Percentiles rank a stretch among this genome's conserved stretches.
Evolutionary conservation across 2,888 invertebrate genomes (phyloP).

Genomic region (Pardosa pseudoannulata): DNA sequence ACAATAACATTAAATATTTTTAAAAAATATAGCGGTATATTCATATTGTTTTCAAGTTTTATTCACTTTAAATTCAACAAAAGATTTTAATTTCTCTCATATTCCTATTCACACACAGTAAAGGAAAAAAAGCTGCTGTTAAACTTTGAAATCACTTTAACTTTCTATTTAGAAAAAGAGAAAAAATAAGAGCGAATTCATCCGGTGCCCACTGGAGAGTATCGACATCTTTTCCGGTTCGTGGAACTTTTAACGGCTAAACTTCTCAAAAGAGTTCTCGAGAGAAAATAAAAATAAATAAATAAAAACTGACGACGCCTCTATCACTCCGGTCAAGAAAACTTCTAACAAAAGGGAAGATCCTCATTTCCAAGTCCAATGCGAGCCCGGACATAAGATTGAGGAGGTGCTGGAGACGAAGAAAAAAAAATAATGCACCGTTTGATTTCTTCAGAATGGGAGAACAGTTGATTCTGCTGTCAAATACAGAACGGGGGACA

Average conservation of each 20-base stretch:
- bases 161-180: no score
- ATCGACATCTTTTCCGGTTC: not conserved
- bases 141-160: no score
- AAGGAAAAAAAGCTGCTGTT: no score
- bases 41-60: no score
- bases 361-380: slow-evolving; percentile 2
- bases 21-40: no score
- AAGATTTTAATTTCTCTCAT: no score
- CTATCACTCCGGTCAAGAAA: not conserved
- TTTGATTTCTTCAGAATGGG: not conserved
- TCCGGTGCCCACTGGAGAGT: not conserved
- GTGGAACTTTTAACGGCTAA: slow-evolving; percentile 1
- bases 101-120: no score
- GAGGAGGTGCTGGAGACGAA: not conserved
- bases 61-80: no score
- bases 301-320: not conserved
- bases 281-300: not conserved
- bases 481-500: not conserved
- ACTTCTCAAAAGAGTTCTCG: not conserved
- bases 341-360: not conserved
- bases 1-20: no score
- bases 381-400: not conserved
- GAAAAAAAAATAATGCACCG: not conserved
- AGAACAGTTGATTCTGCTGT: not conserved
- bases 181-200: no score